A percentile compares a stretch with the other conserved stretches of the same genome.
These are phyloP conservation scores for Crypturellus tataupa DNA, from an alignment of 2,797 vertebrate species.

Conservation along the genomic window DNA sequence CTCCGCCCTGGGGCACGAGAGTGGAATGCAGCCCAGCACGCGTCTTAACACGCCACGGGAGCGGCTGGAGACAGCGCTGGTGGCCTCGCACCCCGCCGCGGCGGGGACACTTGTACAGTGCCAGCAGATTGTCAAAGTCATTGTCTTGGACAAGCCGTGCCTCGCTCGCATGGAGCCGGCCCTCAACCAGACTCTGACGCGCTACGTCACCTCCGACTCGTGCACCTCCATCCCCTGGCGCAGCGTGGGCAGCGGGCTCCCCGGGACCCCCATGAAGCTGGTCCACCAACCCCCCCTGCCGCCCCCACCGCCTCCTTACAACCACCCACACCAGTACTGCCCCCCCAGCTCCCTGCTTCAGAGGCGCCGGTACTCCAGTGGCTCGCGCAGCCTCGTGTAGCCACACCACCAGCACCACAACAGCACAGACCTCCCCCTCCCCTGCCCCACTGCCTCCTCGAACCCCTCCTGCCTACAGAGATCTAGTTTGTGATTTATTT, in stretches of 20 bases:
- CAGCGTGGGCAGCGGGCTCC: constrained; percentile 81
- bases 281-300: constrained; percentile 93
- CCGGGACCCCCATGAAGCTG: constrained; percentile 84
- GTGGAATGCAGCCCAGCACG: constrained; percentile 83
- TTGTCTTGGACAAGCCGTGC: constrained; percentile 96
- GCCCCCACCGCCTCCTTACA: constrained; percentile 95
- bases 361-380: constrained; percentile 94
- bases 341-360: constrained; percentile 93
- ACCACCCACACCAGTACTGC: constrained; percentile 96
- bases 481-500: constrained; percentile 81
- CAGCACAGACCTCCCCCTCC: constrained; percentile 62
- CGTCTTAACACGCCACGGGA: constrained; percentile 88
- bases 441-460: neutral
- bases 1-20: constrained; percentile 90
- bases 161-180: constrained; percentile 95
- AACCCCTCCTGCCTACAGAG: constrained; percentile 76
- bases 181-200: constrained; percentile 94
- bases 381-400: constrained; percentile 95
- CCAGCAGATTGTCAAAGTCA: constrained; percentile 99
- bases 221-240: constrained; percentile 91
- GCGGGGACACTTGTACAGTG: constrained; percentile 97
- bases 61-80: constrained; percentile 84
- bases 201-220: constrained; percentile 89
- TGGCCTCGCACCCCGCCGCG: constrained; percentile 85
- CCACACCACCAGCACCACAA: constrained; percentile 56